These are phyloP conservation scores for Camponotus vicinus DNA, from an alignment of 1,140 invertebrate genomes.

Conservation along the genomic window DNA sequence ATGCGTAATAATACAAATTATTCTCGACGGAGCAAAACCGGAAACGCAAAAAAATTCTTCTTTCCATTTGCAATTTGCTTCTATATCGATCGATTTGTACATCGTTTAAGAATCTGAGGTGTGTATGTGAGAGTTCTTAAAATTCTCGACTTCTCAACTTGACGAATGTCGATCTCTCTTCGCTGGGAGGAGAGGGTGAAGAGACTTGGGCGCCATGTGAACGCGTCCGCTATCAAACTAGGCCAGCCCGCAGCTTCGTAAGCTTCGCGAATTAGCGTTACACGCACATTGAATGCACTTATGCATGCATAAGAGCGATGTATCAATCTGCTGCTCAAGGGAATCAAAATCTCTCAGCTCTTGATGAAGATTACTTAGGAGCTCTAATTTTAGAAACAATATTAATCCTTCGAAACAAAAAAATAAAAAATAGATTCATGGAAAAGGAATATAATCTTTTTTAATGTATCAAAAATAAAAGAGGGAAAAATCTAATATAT, in stretches of 20 bases:
- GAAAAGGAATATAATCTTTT: not conserved
- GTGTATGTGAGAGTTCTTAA: not conserved
- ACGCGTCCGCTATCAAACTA: conserved; percentile 67
- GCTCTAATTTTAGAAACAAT: not conserved
- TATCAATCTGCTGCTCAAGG: not conserved
- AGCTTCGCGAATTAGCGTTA: conserved; percentile 58
- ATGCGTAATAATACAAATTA: conserved; percentile 31
- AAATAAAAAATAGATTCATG: not conserved
- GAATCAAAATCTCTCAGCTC: not conserved
- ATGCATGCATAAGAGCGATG: not conserved
- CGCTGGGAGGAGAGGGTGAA: not conserved
- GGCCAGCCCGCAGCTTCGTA: conserved; percentile 55
- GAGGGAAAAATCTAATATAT: not conserved
- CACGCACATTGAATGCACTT: conserved; percentile 37
- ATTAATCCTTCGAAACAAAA: not conserved
- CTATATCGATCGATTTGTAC: not conserved
- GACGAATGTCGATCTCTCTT: not conserved
- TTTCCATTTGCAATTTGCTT: not conserved
- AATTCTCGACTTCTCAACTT: conserved; percentile 12
- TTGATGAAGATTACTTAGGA: not conserved
- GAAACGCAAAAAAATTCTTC: not conserved
- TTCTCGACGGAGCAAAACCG: not conserved
- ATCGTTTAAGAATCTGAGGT: not conserved
- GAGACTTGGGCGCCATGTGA: conserved; percentile 37
- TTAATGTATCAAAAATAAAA: not conserved